These are phyloP conservation scores for Dasypogon diadema DNA, from an alignment of 2,888 invertebrate species.

Conservation along the genomic window DNA sequence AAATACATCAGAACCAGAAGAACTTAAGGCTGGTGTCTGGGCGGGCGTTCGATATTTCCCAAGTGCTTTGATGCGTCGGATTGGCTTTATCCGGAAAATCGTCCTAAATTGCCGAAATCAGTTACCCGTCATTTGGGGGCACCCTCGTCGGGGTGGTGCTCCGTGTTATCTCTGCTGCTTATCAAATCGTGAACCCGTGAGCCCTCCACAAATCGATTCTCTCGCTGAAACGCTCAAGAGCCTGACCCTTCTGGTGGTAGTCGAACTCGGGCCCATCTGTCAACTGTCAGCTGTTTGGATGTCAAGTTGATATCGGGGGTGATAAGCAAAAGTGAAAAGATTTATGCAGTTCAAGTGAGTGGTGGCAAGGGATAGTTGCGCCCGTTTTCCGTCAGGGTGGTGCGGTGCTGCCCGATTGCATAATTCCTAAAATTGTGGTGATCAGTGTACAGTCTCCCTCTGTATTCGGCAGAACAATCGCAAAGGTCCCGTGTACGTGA, in stretches of 20 bases:
- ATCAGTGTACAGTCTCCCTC: constrained; percentile 4
- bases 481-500: neutral
- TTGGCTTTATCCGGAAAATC: neutral
- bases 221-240: constrained; percentile 6
- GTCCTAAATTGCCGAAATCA: neutral
- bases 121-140: neutral
- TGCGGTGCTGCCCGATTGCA: constrained; percentile 29
- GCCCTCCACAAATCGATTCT: constrained; percentile 35
- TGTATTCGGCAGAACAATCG: neutral
- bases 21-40: neutral
- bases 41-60: neutral
- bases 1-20: neutral
- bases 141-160: constrained; percentile 17
- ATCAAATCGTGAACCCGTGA: constrained; percentile 17
- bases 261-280: neutral
- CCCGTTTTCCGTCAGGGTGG: constrained; percentile 11
- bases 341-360: constrained; percentile 13
- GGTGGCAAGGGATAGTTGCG: constrained; percentile 3
- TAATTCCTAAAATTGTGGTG: constrained; percentile 35
- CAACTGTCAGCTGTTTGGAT: constrained; percentile 45
- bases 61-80: neutral
- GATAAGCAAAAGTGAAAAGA: constrained; percentile 9
- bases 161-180: constrained; percentile 14
- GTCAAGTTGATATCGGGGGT: constrained; percentile 3
- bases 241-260: neutral